These are phyloP conservation scores for Anadara kagoshimensis DNA, from an alignment of 1,140 invertebrate genomes.

Conservation along the genomic window DNA sequence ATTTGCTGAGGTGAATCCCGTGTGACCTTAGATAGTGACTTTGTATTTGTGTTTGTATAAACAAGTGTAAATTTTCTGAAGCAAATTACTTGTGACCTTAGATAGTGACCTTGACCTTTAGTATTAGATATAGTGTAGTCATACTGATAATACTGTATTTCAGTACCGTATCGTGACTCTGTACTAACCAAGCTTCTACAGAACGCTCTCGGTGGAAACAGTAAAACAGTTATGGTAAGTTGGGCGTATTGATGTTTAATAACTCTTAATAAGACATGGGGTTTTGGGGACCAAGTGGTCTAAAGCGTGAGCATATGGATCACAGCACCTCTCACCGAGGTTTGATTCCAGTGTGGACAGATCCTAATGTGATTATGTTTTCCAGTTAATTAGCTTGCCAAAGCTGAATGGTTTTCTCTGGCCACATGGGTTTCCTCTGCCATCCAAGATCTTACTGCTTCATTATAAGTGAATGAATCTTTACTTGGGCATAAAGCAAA, in stretches of 20 bases:
- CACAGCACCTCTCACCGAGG: background rate
- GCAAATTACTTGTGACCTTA: too few species aligned
- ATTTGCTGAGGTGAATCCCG: too few species aligned
- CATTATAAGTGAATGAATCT: too few species aligned
- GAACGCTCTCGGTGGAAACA: constrained; percentile 80
- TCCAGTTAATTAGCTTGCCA: background rate
- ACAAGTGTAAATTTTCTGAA: too few species aligned
- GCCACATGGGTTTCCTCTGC: too few species aligned
- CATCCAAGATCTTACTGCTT: too few species aligned
- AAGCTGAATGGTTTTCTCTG: too few species aligned
- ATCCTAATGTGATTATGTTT: background rate
- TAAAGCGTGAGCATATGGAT: background rate
- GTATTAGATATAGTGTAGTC: background rate
- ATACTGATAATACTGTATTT: constrained; percentile 26
- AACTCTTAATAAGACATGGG: background rate
- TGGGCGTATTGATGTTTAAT: background rate
- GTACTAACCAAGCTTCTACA: constrained; percentile 79
- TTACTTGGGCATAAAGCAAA: too few species aligned
- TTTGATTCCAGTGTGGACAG: background rate
- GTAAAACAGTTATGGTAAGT: constrained; percentile 80
- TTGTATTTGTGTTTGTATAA: too few species aligned
- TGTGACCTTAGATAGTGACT: too few species aligned
- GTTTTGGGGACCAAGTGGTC: background rate
- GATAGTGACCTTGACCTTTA: too few species aligned
- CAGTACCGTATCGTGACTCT: constrained; percentile 80